phyloP scores from a whole-genome alignment of 37 sponge, comb jelly and placozoan genomes.

The Beroe forskalii region DNA sequence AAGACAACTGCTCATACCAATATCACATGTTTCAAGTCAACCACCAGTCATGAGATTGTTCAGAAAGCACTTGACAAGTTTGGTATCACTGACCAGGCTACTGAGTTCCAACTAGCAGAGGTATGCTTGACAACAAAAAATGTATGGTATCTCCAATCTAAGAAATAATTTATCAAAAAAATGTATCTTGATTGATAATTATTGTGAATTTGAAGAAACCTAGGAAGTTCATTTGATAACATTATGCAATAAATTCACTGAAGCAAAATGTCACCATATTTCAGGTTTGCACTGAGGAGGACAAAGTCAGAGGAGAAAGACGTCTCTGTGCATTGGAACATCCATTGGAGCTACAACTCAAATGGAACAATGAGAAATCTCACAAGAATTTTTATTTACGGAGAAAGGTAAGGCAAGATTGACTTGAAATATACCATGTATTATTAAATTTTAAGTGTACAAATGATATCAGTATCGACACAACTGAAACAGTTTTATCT shows the following conservation, averaged over 20 bases:
- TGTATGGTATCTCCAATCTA: too few species aligned
- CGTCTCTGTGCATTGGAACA: constrained; percentile 2
- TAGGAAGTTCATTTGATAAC: too few species aligned
- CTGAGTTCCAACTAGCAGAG: constrained; percentile 55
- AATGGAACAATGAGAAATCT: constrained; percentile 35
- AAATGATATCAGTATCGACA: too few species aligned
- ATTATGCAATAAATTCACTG: too few species aligned
- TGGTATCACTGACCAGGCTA: constrained; percentile 46
- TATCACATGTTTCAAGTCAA: constrained; percentile 44
- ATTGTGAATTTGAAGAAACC: too few species aligned
- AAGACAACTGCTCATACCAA: constrained; percentile 37
- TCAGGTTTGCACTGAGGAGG: constrained; percentile 36
- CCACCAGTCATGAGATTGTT: constrained; percentile 30
- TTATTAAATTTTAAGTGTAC: too few species aligned
- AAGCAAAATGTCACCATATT: too few species aligned
- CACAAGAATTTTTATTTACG: constrained; percentile 54
- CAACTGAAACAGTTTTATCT: too few species aligned
- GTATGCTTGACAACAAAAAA: too few species aligned
- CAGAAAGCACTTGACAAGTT: constrained; percentile 63
- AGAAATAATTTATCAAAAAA: too few species aligned
- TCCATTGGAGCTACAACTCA: constrained; percentile 31
- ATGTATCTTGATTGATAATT: too few species aligned
- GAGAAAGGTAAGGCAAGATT: neutral
- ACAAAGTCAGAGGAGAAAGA: constrained; percentile 3
- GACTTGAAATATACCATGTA: neutral